Evolutionary conservation across 1,140 invertebrate genomes (phyloP).

Genomic region (Ips nitidus): DNA sequence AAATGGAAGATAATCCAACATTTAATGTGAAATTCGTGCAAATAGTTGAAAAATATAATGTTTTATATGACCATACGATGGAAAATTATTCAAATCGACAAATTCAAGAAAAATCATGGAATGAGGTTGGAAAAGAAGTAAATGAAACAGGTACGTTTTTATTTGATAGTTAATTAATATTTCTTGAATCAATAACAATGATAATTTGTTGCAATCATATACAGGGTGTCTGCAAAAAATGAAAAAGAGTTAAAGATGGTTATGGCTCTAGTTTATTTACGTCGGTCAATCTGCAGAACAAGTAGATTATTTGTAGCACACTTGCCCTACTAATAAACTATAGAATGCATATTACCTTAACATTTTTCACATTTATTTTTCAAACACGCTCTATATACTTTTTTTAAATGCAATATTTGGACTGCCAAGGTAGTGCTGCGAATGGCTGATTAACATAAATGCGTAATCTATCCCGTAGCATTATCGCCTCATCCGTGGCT

Average conservation of each 20-base stretch:
- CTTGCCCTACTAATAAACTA: background rate
- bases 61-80: conserved; percentile 5
- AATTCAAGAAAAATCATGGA: conserved; percentile 1
- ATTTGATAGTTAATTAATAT: background rate
- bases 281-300: background rate
- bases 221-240: background rate
- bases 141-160: conserved; percentile 16
- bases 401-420: conserved; percentile 9
- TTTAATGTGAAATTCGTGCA: background rate
- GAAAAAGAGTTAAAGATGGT: background rate
- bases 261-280: background rate
- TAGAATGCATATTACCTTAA: background rate
- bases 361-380: background rate
- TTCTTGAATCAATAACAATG: background rate
- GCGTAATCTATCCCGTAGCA: conserved; percentile 27
- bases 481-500: conserved; percentile 13
- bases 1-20: background rate
- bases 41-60: conserved; percentile 13
- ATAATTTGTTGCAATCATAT: background rate
- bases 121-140: conserved; percentile 12
- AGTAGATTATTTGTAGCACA: background rate
- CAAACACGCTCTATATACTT: background rate
- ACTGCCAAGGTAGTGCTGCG: conserved; percentile 26
- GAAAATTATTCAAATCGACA: conserved; percentile 2
- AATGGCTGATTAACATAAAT: conserved; percentile 25